Base-by-base conservation (phyloP, 2,888 invertebrate species). In the Hyles lineata region DNA sequence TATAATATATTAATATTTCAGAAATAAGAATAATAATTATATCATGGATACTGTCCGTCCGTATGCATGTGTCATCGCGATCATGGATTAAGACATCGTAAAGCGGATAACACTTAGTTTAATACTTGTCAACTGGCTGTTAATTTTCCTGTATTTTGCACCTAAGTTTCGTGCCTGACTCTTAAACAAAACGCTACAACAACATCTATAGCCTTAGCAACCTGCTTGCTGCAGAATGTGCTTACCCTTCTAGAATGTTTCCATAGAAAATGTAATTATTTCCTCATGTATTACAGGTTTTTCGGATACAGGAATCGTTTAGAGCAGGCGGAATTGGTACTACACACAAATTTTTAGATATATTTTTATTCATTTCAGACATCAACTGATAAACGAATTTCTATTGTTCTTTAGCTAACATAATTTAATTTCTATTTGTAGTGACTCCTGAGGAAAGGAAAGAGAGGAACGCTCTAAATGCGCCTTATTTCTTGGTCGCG, bases 401-500 rank as follows among this genome's bases (percentile, higher is more conserved):
- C 55, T 9, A 55, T 32, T 7, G 17, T 19, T 19, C 5, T 11
- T 55, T 25, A 55, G 19, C 32, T 58, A 29, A 67, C 25, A 55
- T 35, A 63, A 43, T 23, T 1, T 50, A 43, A 43, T 50, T 23
- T 23, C 50, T 67, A 11, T 67, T 83, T 85, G 73, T 85, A 98
- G 97, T 96, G 86, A 96, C 96, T 72, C 92, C 96, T 29, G 97
- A 96, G 84, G 97, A 98, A 84, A 96, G 96, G 74, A 96, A 95
- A 78, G 95, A 96, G 77, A 95, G 96, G 78, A 95, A 96, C 21
- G 96, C 96, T 75, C 95, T 97, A 43, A 97, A 98, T 79, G 96
- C 96, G 0, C 98, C 99, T 0, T 96, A 97, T 80, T 99, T 99
- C 92, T 86, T 97, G 72, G 97, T 98, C 63, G 97, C 97, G 29